Evolutionary conservation across 2,888 invertebrate genomes (phyloP).

Genomic region (Trissoscelio sp.): DNA sequence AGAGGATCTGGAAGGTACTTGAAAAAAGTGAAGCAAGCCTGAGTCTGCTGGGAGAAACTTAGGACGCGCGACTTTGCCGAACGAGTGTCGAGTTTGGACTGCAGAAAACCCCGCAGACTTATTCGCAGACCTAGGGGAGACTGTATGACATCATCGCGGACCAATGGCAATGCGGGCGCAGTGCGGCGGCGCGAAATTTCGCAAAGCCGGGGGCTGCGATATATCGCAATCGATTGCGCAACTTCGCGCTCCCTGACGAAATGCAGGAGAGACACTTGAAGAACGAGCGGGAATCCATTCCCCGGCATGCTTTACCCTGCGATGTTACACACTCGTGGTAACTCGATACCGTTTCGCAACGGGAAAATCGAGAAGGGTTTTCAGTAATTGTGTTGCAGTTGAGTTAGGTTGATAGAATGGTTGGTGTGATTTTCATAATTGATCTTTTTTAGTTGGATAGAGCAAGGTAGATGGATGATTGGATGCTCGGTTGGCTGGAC

Average conservation of each 20-base stretch:
- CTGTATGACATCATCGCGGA: slow-evolving; percentile 82
- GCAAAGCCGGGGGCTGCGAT: slow-evolving; percentile 76
- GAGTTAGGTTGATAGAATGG: not conserved
- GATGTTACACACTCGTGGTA: slow-evolving; percentile 53
- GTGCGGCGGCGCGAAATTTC: slow-evolving; percentile 69
- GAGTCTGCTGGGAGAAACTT: slow-evolving; percentile 58
- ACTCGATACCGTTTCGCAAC: slow-evolving; percentile 20
- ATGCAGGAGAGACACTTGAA: slow-evolving; percentile 46
- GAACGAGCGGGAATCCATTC: slow-evolving; percentile 56
- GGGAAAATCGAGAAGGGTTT: not conserved
- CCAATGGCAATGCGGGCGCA: slow-evolving; percentile 76
- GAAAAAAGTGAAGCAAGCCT: not conserved
- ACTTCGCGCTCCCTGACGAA: slow-evolving; percentile 76
- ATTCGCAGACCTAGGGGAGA: slow-evolving; percentile 81
- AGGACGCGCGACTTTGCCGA: slow-evolving; percentile 78
- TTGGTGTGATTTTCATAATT: not conserved
- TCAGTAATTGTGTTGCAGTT: not conserved
- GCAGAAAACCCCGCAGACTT: slow-evolving; percentile 82
- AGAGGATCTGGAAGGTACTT: slow-evolving; percentile 13
- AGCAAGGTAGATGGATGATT: not conserved
- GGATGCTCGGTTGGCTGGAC: not conserved
- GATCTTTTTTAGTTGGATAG: too few relatives aligned
- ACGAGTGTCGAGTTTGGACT: slow-evolving; percentile 81
- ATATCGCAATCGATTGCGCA: slow-evolving; percentile 82
- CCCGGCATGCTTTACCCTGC: slow-evolving; percentile 52